Conservation (phyloP, 2,888 invertebrate species). For the Mesochorus sp. region DNA sequence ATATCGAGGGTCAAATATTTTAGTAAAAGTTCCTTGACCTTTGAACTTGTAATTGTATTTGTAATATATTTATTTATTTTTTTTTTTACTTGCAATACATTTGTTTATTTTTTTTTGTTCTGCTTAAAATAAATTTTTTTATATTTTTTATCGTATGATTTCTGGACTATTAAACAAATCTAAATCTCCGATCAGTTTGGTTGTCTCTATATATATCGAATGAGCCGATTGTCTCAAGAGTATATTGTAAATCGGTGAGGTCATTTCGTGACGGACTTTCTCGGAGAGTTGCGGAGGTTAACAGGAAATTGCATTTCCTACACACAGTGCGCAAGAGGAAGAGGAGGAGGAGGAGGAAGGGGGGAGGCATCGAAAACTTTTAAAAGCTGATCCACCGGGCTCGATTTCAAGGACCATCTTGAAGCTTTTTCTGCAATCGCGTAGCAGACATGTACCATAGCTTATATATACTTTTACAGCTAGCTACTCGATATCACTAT, state of each 20-base stretch:
- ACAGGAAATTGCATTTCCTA: constrained; percentile 76
- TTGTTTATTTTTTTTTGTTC: not conserved
- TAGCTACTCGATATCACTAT: constrained; percentile 47
- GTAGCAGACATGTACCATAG: constrained; percentile 11
- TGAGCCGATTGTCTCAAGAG: constrained; percentile 26
- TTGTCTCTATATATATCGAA: not conserved
- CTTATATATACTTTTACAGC: constrained; percentile 6
- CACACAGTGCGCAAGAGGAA: constrained; percentile 50
- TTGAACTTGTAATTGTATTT: not conserved
- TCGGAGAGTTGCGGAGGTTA: constrained; percentile 15
- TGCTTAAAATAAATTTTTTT: not conserved
- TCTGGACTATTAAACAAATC: too few species aligned
- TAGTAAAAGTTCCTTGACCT: too few species aligned
- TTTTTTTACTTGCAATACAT: too few species aligned
- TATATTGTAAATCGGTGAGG: constrained; percentile 18
- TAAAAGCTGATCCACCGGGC: constrained; percentile 66
- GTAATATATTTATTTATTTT: not conserved
- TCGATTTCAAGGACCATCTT: constrained; percentile 68
- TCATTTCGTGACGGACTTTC: constrained; percentile 34
- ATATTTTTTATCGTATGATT: too few species aligned
- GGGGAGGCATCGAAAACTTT: constrained; percentile 68
- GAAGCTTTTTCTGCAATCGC: constrained; percentile 21
- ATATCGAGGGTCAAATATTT: not conserved
- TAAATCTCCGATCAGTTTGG: too few species aligned
- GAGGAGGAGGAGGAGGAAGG: too few species aligned